Conservation (phyloP, 1,140 invertebrate species). For the Wiebesia pumilae region DNA sequence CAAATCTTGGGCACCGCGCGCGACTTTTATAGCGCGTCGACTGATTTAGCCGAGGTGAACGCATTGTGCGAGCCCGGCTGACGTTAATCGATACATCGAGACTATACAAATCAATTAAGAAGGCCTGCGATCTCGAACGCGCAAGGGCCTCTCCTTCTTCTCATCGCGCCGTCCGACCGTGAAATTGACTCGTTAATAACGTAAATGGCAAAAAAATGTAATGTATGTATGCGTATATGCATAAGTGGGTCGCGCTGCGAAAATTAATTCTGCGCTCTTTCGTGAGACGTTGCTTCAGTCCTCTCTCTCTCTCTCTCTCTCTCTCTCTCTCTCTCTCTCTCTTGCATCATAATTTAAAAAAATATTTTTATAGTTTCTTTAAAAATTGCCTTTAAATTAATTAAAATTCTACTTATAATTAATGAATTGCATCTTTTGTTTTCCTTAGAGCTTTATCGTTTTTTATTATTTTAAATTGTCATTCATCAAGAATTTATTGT, state of each 20-base stretch:
- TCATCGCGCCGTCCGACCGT: slow-evolving; percentile 32
- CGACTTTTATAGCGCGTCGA: slow-evolving; percentile 54
- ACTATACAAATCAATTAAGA: slow-evolving; percentile 54
- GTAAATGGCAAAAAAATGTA: neutral
- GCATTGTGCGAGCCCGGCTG: neutral
- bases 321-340: neutral
- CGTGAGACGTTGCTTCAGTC: no score
- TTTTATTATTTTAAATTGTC: neutral
- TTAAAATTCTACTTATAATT: slow-evolving; percentile 19
- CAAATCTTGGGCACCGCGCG: slow-evolving; percentile 41
- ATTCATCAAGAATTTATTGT: neutral
- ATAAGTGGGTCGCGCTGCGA: neutral
- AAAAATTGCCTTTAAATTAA: neutral
- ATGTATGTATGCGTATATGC: neutral
- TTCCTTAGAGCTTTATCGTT: neutral
- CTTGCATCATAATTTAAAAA: slow-evolving; percentile 37
- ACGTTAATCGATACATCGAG: slow-evolving; percentile 55
- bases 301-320: neutral
- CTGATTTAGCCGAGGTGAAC: slow-evolving; percentile 42
- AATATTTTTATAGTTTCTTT: neutral
- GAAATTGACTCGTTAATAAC: slow-evolving; percentile 53
- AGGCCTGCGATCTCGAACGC: neutral
- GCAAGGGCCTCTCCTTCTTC: neutral
- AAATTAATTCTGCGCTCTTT: neutral
- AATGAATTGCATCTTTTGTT: slow-evolving; percentile 4